Evolutionary conservation across 2,888 invertebrate genomes (phyloP), one percentile per base, ranked within the genome.

Genomic region (Thysanoteuthis rhombus): DNA sequence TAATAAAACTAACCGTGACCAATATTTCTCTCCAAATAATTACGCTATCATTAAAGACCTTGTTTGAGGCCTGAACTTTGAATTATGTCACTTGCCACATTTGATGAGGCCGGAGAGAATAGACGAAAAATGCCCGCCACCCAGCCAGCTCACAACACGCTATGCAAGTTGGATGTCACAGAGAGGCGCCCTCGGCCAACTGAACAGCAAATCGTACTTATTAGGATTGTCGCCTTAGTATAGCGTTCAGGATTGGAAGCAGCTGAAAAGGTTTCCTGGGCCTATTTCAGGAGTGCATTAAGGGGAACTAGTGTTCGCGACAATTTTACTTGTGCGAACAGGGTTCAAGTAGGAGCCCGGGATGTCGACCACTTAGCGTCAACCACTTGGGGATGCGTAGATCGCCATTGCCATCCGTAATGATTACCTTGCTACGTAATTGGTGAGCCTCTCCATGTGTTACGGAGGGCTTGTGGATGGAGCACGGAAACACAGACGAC

Each of bases 261-360:
- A 75, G 75, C n/a, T 75, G 75, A 75, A 75, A 75, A 75, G 75
- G n/a, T n/a, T 75, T n/a, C 75, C 75, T 75, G 75, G 75, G 75
- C 36, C 16, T 75, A 75, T 75, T 75, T 75, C n/a, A 75, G 75
- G 12, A 75, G n/a, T 75, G n/a, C n/a, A n/a, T 75, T 16, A 19
- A 1, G 75, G 75, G 12, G 75, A 12, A 75, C n/a, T n/a, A 25
- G n/a, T 75, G n/a, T 75, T 36, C 75, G 16, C n/a, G 75, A 75
- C 16, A 75, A 75, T 75, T 75, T n/a, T 36, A 75, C n/a, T 75
- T 36, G n/a, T 12, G 75, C 36, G 75, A 75, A 75, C 75, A 75
- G 75, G 75, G 75, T 75, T 75, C 75, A 75, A 75, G 75, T 75
- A n/a, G 75, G n/a, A 75, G n/a, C 12, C 75, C n/a, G 22, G 75